These are phyloP conservation scores for Bradypodion pumilum DNA, from an alignment of 2,797 vertebrate genomes.

Conservation along the genomic window DNA sequence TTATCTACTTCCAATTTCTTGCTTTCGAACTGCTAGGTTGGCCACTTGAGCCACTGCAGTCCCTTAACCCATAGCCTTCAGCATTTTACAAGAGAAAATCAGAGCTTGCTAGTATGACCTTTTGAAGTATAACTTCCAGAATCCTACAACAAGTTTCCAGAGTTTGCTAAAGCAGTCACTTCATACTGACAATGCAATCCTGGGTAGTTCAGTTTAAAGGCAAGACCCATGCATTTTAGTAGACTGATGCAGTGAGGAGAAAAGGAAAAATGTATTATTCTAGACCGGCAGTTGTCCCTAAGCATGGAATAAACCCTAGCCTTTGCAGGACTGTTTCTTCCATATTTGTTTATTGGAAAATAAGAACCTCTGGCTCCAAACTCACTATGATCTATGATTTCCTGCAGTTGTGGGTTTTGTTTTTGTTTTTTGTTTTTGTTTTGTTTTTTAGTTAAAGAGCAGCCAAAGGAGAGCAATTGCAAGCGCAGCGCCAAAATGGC, in stretches of 20 bases:
- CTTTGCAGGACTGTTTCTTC: neutral
- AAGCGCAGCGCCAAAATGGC: no score
- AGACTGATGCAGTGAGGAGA: neutral
- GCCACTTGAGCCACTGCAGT: no score
- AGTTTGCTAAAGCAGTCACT: neutral
- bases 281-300: neutral
- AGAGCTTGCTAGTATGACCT: no score
- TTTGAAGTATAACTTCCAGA: no score
- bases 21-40: no score
- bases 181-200: neutral
- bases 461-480: neutral
- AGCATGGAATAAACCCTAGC: neutral
- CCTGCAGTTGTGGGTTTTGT: neutral
- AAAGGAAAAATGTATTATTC: neutral
- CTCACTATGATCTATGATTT: neutral
- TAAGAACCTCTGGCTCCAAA: neutral
- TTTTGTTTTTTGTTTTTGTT: no score
- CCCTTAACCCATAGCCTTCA: no score
- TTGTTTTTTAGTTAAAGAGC: neutral
- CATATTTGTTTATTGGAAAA: neutral
- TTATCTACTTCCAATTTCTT: no score
- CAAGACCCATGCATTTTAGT: neutral
- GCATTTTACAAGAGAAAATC: neutral
- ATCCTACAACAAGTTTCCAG: no score
- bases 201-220: neutral